phyloP scores from a whole-genome alignment of 2,797 vertebrate genomes.

The Erethizon dorsatum region DNA sequence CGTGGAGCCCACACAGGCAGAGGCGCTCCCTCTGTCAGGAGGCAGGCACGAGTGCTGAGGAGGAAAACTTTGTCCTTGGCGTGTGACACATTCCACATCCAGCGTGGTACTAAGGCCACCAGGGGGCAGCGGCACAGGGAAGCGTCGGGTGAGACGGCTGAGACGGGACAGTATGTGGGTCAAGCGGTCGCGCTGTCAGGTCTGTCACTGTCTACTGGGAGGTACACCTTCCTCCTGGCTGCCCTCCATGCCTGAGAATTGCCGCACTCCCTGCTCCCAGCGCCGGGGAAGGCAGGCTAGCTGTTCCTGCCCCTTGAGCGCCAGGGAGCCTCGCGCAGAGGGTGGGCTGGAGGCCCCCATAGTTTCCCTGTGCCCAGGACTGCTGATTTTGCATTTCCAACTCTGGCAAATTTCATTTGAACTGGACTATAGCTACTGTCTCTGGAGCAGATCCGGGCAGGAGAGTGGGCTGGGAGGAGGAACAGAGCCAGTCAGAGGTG shows the following conservation, averaged over 20 bases:
- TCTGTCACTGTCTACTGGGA: neutral
- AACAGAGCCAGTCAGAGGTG: neutral
- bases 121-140: neutral
- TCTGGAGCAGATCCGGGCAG: neutral
- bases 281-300: neutral
- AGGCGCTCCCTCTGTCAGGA: neutral
- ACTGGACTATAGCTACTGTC: neutral
- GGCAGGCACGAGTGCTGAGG: neutral
- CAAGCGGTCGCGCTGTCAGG: neutral
- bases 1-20: neutral
- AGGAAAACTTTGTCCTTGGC: constrained; percentile 54
- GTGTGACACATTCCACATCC: neutral
- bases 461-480: neutral
- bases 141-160: neutral
- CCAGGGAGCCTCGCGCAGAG: neutral
- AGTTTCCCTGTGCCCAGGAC: neutral
- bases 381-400: constrained; percentile 56
- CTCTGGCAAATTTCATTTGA: constrained; percentile 60
- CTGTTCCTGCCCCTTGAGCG: neutral
- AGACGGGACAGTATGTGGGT: neutral
- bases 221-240: neutral
- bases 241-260: neutral
- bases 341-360: neutral
- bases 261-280: neutral
- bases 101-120: neutral